A percentile compares a stretch with the other conserved stretches of the same genome.
Conservation (phyloP, 2,113 vertebrate species). For the Galbula dea region DNA sequence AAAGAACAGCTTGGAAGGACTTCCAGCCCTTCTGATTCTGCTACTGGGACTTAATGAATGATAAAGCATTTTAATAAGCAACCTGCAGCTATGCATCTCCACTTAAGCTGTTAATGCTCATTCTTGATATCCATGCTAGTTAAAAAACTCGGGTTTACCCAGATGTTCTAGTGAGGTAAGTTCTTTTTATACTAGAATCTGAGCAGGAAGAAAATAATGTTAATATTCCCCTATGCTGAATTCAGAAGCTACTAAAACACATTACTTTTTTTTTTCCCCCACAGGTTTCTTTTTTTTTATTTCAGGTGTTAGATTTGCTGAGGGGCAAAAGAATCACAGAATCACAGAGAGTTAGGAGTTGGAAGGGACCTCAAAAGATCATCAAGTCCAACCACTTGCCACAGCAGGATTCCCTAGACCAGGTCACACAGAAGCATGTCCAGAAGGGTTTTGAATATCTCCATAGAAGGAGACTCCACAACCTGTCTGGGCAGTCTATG, state of each 20-base stretch:
- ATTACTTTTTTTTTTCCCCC: conserved; percentile 48
- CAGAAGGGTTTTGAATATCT: too few relatives aligned
- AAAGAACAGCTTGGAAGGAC: background rate
- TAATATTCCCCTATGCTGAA: conserved; percentile 16
- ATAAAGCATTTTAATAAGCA: conserved; percentile 52
- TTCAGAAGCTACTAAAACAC: conserved; percentile 9
- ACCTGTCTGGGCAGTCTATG: too few relatives aligned
- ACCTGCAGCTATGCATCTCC: conserved; percentile 30
- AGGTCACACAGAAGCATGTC: too few relatives aligned
- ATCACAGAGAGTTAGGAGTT: too few relatives aligned
- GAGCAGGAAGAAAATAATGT: background rate
- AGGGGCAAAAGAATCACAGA: conserved; percentile 50
- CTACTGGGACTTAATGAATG: conserved; percentile 17
- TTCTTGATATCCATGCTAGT: conserved; percentile 16
- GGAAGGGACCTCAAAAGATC: too few relatives aligned
- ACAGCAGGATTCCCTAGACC: too few relatives aligned
- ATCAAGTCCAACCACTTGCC: too few relatives aligned
- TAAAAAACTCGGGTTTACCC: background rate
- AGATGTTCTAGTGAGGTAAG: conserved; percentile 25
- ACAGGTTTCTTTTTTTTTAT: conserved; percentile 33
- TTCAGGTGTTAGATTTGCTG: conserved; percentile 53
- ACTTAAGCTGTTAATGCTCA: background rate
- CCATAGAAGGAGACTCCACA: too few relatives aligned
- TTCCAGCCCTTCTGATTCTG: background rate
- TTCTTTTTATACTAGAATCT: background rate